A percentile compares a stretch with the other conserved stretches of the same genome.
These are phyloP conservation scores for Minunthozetes semirufus DNA, from an alignment of 2,888 invertebrate species.

Conservation along the genomic window DNA sequence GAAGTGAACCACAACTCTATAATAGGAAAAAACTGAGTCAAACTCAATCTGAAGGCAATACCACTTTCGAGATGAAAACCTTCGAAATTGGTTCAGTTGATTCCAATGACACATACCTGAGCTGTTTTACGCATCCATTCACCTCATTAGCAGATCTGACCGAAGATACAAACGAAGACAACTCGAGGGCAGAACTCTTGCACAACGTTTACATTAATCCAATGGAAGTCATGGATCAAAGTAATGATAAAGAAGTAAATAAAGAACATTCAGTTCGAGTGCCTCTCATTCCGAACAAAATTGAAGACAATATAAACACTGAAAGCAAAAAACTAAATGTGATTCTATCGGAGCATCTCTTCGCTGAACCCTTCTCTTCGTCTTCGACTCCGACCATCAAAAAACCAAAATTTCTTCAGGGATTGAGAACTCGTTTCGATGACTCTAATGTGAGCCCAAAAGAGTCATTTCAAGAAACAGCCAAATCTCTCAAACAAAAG, in stretches of 20 bases:
- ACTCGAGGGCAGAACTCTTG: background rate
- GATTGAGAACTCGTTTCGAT: constrained; percentile 42
- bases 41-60: background rate
- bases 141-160: constrained; percentile 55
- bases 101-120: constrained; percentile 90
- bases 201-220: constrained; percentile 33
- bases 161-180: constrained; percentile 33
- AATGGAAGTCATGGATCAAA: background rate
- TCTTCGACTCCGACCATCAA: constrained; percentile 35
- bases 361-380: constrained; percentile 29
- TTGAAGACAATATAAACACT: background rate
- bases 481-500: constrained; percentile 1
- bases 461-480: background rate
- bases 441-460: constrained; percentile 21
- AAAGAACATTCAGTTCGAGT: background rate
- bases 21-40: background rate
- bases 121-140: constrained; percentile 91
- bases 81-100: constrained; percentile 45
- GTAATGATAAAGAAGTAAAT: background rate
- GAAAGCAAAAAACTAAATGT: constrained; percentile 36
- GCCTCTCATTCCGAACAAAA: constrained; percentile 8
- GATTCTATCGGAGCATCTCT: constrained; percentile 38
- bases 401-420: constrained; percentile 42
- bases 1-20: background rate
- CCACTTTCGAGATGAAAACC: constrained; percentile 29